Percentiles rank a stretch among this genome's conserved stretches.
These are phyloP conservation scores for Drosophila anceps DNA, from an alignment of 2,888 invertebrate genomes.

Conservation along the genomic window DNA sequence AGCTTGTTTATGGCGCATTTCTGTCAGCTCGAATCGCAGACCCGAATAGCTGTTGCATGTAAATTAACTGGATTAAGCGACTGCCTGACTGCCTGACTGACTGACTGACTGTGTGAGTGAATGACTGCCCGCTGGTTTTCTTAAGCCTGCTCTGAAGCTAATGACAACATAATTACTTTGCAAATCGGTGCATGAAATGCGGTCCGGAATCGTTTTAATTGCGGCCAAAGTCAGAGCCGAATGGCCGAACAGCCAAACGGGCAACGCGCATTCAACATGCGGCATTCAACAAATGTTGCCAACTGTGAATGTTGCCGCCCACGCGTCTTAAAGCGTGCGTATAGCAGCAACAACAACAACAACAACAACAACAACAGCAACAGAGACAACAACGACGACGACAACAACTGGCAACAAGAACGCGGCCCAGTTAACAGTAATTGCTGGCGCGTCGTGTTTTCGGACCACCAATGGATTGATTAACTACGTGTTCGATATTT, in stretches of 20 bases:
- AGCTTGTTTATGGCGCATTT: slow-evolving; percentile 8
- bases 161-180: slow-evolving; percentile 78
- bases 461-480: slow-evolving; percentile 78
- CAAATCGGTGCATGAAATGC: slow-evolving; percentile 60
- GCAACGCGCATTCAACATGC: slow-evolving; percentile 28
- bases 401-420: slow-evolving; percentile 37
- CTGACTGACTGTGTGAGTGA: slow-evolving; percentile 20
- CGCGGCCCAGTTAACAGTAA: slow-evolving; percentile 76
- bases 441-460: slow-evolving; percentile 77
- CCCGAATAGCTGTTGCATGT: slow-evolving; percentile 13
- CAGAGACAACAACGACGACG: slow-evolving; percentile 8
- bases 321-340: slow-evolving; percentile 60
- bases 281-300: slow-evolving; percentile 56
- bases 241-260: slow-evolving; percentile 1
- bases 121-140: slow-evolving; percentile 28
- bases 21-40: slow-evolving; percentile 12
- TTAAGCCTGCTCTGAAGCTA: slow-evolving; percentile 43
- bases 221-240: slow-evolving; percentile 36
- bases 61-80: slow-evolving; percentile 29
- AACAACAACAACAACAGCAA: slow-evolving; percentile 20
- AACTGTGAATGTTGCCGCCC: slow-evolving; percentile 76
- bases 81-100: slow-evolving; percentile 12
- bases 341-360: slow-evolving; percentile 34
- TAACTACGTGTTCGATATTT: slow-evolving; percentile 80
- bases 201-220: slow-evolving; percentile 67